Evolutionary conservation across 2,113 vertebrate genomes (phyloP), one percentile per base, ranked within the genome.

Genomic region (Nothoprocta pentlandii): DNA sequence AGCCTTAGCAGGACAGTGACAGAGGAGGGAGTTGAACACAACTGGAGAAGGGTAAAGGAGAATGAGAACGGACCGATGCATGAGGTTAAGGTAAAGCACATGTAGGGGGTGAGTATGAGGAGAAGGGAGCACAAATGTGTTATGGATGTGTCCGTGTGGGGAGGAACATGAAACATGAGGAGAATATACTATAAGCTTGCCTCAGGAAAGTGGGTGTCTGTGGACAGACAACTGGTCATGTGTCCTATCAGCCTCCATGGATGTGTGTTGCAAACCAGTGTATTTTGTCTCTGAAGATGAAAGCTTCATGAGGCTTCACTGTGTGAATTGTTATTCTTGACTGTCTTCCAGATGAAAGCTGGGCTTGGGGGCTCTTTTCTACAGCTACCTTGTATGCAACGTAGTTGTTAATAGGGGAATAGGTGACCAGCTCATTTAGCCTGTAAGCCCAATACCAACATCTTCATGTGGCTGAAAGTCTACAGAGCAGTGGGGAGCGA

Each of bases 321-420:
- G 15, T 36, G 84, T 79, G 47, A 70, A 6, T 8, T 81, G 16
- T 26, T 75, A 71, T 85, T 20, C 23, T 66, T 66, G 28, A 42
- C 39, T 67, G 14, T 39, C 42, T 87, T 63, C 46, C 41, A 75
- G 20, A 25, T 86, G 0, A 10, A 67, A 80, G 39, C 25, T 82
- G 28, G 46, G 77, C 19, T 74, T 42, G 0, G 3, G 13, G 8
- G 32, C 8, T 23, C 15, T 61, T 77, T 49, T 36, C 15, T 75
- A 0, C 39, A 66, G n/a, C 20, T 59, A 7, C 10, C 4, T 56
- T 61, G 12, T 64, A 3, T 62, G 6, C 44, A 79, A n/a, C 0
- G 0, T 46, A 9, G 46, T 0, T 2, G 41, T 81, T 64, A 79
- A 61, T 71, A 20, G 36, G 49, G 41, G 22, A 21, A 58, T 47